These are phyloP conservation scores for Probaryconus sp. DNA, from an alignment of 1,140 invertebrate genomes.

Conservation along the genomic window DNA sequence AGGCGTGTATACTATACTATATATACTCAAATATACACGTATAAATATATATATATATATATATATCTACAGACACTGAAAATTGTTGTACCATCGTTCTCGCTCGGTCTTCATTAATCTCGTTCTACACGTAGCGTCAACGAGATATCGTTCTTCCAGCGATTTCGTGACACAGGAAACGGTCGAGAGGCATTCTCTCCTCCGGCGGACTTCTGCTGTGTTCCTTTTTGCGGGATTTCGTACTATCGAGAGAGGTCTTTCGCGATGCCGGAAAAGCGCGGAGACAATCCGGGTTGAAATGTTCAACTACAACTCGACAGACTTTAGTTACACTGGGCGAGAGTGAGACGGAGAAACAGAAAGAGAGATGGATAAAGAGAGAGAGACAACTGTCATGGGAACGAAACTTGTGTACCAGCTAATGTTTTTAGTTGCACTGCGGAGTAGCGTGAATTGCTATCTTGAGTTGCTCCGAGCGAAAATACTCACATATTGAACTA, in stretches of 20 bases:
- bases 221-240: slow-evolving; percentile 49
- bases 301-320: slow-evolving; percentile 32
- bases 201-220: slow-evolving; percentile 16
- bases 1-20: no score
- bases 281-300: slow-evolving; percentile 39
- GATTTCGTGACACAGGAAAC: slow-evolving; percentile 51
- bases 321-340: slow-evolving; percentile 17
- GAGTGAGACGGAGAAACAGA: slow-evolving; percentile 9
- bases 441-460: slow-evolving; percentile 42
- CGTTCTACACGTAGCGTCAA: slow-evolving; percentile 47
- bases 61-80: no score
- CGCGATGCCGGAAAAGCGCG: slow-evolving; percentile 22
- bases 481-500: slow-evolving; percentile 35
- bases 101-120: slow-evolving; percentile 53
- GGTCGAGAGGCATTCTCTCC: slow-evolving; percentile 36
- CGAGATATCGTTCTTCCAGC: slow-evolving; percentile 57
- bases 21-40: background rate
- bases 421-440: slow-evolving; percentile 50
- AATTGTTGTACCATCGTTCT: slow-evolving; percentile 36
- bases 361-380: slow-evolving; percentile 19
- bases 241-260: slow-evolving; percentile 37
- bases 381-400: slow-evolving; percentile 57
- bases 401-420: slow-evolving; percentile 53
- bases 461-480: slow-evolving; percentile 25
- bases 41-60: background rate